Conservation (phyloP, 2,113 vertebrate species). For the Paramormyrops kingsleyae region DNA sequence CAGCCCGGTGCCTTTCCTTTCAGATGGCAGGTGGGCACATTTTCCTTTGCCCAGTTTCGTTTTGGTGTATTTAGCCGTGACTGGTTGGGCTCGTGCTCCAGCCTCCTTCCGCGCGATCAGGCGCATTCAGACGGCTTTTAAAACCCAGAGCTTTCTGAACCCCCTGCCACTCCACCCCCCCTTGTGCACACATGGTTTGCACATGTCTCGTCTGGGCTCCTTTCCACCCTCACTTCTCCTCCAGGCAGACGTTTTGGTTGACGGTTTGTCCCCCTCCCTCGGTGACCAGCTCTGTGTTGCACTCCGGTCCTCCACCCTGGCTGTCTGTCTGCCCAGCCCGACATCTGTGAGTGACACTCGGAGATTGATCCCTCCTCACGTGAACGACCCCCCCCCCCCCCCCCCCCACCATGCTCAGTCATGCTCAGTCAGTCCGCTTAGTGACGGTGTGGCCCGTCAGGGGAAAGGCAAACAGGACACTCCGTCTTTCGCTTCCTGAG, state of each 20-base stretch:
- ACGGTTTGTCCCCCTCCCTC: not conserved
- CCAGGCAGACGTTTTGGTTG: not conserved
- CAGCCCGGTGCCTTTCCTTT: not conserved
- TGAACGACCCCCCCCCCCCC: too few relatives aligned
- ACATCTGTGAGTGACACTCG: not conserved
- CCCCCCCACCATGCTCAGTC: not conserved
- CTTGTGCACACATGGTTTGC: slow-evolving; percentile 2
- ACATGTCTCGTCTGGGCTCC: not conserved
- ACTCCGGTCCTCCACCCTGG: not conserved
- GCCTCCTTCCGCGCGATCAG: not conserved
- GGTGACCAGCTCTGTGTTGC: not conserved
- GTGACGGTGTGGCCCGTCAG: not conserved
- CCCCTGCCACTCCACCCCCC: not conserved
- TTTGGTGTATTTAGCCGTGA: not conserved
- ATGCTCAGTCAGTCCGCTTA: not conserved
- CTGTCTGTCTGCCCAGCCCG: not conserved
- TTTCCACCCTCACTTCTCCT: not conserved
- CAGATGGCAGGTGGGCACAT: not conserved
- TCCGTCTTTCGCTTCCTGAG: not conserved
- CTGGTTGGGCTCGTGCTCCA: not conserved
- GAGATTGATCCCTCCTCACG: not conserved
- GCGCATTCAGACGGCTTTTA: not conserved
- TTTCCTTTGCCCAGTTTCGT: not conserved
- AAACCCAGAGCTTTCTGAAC: too few relatives aligned
- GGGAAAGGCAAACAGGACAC: not conserved